phyloP scores from a whole-genome alignment of 1,140 invertebrate species.

The Monomorium pharaonis region DNA sequence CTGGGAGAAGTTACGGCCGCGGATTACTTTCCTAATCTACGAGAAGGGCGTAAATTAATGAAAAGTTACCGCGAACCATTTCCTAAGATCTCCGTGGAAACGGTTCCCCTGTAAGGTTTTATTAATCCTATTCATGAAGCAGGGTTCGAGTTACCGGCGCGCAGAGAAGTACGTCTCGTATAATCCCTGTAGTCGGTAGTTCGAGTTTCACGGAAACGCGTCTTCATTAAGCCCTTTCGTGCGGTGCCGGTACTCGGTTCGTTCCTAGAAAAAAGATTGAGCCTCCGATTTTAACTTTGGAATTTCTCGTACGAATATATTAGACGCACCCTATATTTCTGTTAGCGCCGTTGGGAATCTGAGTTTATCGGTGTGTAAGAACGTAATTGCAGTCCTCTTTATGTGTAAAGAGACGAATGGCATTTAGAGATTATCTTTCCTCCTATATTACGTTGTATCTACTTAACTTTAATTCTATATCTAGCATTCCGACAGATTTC shows the following conservation, averaged over 20 bases:
- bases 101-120: constrained; percentile 57
- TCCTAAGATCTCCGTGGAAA: constrained; percentile 34
- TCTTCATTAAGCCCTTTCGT: constrained; percentile 58
- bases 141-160: constrained; percentile 58
- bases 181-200: constrained; percentile 56
- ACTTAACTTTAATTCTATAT: neutral
- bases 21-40: constrained; percentile 56
- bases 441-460: neutral
- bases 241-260: neutral
- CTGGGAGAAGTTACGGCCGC: constrained; percentile 38
- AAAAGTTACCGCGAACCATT: constrained; percentile 43
- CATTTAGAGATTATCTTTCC: neutral
- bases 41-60: constrained; percentile 48
- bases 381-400: neutral
- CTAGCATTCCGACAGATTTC: neutral
- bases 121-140: constrained; percentile 72
- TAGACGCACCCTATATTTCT: neutral
- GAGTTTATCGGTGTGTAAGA: neutral
- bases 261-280: constrained; percentile 44
- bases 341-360: neutral
- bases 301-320: constrained; percentile 5
- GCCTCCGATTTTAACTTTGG: neutral
- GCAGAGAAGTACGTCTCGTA: constrained; percentile 34
- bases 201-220: constrained; percentile 62
- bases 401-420: neutral